A percentile compares a stretch with the other conserved stretches of the same genome.
Evolutionary conservation across 23 tunicate genomes (phyloP).

Genomic region (Trididemnum nubilum): DNA sequence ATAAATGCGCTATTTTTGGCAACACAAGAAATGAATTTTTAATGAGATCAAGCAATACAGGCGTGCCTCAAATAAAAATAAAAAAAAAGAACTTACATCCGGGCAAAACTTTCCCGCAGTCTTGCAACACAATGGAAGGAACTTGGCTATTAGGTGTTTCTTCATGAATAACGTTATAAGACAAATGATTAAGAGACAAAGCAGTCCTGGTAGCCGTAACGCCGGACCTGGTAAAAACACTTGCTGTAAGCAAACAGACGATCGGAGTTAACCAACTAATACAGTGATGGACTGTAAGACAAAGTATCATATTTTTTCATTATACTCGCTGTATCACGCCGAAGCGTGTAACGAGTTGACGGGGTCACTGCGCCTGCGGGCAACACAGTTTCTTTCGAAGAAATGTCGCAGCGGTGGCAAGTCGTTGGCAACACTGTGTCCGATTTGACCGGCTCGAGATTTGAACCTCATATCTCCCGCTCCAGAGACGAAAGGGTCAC

Average conservation of each 20-base stretch:
- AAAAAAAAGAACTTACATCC: conserved; percentile 58
- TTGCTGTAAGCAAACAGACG: no score
- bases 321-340: no score
- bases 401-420: no score
- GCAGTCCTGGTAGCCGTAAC: conserved; percentile 62
- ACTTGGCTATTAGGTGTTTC: conserved; percentile 65
- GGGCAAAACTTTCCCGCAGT: conserved; percentile 83
- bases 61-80: neutral
- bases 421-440: no score
- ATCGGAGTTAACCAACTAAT: neutral
- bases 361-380: no score
- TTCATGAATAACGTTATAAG: conserved; percentile 68
- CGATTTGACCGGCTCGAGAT: no score
- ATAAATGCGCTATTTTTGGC: neutral
- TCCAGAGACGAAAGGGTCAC: no score
- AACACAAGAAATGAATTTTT: neutral
- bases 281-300: neutral
- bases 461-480: no score
- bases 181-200: conserved; percentile 68
- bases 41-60: neutral
- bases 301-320: no score
- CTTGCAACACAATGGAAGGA: conserved; percentile 86
- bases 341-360: no score
- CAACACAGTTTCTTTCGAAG: no score
- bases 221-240: conserved; percentile 70